Conservation (phyloP, 2,797 vertebrate genomes). For the Mormyrus hasselquistii region DNA sequence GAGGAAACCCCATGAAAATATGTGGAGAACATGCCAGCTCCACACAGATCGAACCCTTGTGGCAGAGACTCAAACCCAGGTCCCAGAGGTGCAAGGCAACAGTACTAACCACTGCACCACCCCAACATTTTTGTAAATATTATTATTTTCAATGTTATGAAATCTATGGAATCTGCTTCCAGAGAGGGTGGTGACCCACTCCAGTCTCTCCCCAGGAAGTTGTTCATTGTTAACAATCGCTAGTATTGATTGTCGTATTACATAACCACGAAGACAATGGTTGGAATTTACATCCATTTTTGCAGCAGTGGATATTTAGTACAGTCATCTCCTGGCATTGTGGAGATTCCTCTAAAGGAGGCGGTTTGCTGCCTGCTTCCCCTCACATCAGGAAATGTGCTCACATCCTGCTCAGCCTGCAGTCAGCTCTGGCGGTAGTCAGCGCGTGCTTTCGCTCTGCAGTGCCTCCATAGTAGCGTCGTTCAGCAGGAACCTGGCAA, state of each 20-base stretch:
- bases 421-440: background rate
- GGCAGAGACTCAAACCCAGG: background rate
- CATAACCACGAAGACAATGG: background rate
- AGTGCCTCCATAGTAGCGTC: background rate
- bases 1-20: background rate
- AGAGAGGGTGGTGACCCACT: background rate
- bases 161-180: background rate
- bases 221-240: background rate
- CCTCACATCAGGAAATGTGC: background rate
- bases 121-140: background rate
- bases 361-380: background rate
- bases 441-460: background rate
- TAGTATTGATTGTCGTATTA: background rate
- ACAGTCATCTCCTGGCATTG: background rate
- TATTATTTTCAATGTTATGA: background rate
- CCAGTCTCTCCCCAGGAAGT: conserved; percentile 6
- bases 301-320: background rate
- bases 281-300: background rate
- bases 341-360: background rate
- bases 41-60: background rate
- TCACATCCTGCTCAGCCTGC: background rate
- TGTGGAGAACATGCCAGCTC: background rate
- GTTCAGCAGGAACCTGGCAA: background rate
- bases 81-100: background rate
- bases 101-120: background rate